Percentiles rank a stretch among this genome's conserved stretches.
Conservation (phyloP, 2,888 invertebrate species). For the Parnassius smintheus region DNA sequence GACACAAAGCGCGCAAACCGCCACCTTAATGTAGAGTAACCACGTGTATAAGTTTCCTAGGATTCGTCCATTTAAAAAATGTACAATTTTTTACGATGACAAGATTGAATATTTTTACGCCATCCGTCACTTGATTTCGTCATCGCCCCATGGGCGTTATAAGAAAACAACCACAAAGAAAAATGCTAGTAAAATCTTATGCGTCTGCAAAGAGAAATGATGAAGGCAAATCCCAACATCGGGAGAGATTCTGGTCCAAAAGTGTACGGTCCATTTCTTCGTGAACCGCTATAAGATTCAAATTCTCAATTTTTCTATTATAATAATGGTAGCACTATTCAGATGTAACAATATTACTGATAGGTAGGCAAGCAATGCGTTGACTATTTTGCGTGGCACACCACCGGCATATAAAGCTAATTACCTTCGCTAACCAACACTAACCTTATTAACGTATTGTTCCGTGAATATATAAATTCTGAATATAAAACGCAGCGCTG, state of each 20-base stretch:
- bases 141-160: no score
- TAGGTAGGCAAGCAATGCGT: conserved; percentile 43
- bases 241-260: no score
- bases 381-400: conserved; percentile 44
- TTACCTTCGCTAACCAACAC: conserved; percentile 45
- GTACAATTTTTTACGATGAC: no score
- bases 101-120: no score
- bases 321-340: conserved; percentile 28
- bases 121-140: no score
- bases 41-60: background rate
- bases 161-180: no score
- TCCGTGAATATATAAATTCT: conserved; percentile 35
- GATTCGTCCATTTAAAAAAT: background rate
- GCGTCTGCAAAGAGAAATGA: no score
- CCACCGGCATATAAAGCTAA: conserved; percentile 50
- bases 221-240: no score
- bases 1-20: conserved; percentile 5
- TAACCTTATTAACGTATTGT: conserved; percentile 40
- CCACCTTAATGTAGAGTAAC: background rate
- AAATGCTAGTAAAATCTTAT: no score
- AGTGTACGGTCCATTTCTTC: background rate
- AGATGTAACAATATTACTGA: conserved; percentile 46
- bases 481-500: conserved; percentile 24
- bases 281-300: background rate
- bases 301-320: background rate